Percentiles rank a stretch among this genome's conserved stretches.
Conservation (phyloP, 2,113 vertebrate species). For the Microtus ochrogaster region DNA sequence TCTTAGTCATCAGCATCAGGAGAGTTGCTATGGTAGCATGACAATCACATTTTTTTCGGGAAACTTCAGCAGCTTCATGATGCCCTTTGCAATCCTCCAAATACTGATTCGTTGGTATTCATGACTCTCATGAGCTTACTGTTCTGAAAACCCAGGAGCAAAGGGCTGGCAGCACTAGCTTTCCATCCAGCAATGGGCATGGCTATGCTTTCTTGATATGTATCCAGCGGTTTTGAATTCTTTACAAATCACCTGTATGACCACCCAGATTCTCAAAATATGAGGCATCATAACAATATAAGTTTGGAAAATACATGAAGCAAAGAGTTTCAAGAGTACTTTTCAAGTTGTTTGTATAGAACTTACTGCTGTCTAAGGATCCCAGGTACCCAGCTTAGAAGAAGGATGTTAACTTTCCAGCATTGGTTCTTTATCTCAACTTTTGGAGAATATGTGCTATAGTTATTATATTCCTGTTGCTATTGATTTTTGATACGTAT, state of each 20-base stretch:
- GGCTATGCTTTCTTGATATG: neutral
- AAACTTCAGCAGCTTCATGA: neutral
- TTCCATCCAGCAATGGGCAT: neutral
- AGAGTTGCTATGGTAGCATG: neutral
- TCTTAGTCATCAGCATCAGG: neutral
- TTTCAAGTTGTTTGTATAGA: neutral
- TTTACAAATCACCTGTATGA: neutral
- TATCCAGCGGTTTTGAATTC: neutral
- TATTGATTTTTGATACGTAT: conserved; percentile 6
- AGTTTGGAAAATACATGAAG: neutral
- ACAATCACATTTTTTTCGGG: neutral
- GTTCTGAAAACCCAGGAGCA: neutral
- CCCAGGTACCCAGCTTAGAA: neutral
- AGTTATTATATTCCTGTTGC: neutral
- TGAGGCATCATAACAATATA: neutral
- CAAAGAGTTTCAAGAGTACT: neutral
- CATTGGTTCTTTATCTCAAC: conserved; percentile 20
- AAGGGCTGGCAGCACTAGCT: neutral
- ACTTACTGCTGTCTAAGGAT: neutral
- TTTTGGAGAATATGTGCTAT: neutral
- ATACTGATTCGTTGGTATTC: neutral
- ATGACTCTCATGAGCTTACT: neutral
- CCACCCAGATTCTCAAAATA: neutral
- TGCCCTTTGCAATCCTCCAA: neutral
- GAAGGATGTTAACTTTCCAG: neutral